Conservation (phyloP, 2,113 vertebrate genomes). For the Sapajus apella region DNA sequence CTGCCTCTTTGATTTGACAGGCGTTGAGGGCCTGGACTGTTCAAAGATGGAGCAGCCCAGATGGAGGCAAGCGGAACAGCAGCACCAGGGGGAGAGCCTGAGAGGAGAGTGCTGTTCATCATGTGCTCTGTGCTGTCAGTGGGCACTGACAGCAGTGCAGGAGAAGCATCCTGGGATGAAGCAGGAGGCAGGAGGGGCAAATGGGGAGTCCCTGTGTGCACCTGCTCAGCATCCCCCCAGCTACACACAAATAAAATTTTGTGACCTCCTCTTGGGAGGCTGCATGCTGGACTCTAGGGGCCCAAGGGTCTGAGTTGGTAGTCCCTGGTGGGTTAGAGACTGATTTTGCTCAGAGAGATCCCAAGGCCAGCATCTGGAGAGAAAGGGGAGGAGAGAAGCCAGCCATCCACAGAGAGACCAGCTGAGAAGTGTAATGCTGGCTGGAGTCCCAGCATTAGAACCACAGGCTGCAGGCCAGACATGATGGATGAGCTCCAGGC, state of each 20-base stretch:
- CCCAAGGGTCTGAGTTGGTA: not conserved
- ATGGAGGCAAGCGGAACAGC: not conserved
- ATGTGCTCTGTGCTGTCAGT: rapidly evolving
- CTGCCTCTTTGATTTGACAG: not conserved
- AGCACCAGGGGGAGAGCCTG: not conserved
- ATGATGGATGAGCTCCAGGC: rapidly evolving
- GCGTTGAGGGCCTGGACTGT: not conserved
- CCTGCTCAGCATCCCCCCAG: not conserved
- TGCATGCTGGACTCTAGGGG: not conserved
- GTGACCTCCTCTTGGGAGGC: not conserved
- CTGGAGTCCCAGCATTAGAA: not conserved
- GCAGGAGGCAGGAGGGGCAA: not conserved
- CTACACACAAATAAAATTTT: not conserved
- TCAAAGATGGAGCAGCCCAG: not conserved
- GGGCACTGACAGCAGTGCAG: not conserved
- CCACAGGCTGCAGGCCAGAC: not conserved
- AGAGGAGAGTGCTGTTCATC: not conserved
- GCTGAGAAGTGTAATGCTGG: not conserved
- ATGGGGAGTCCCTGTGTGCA: not conserved
- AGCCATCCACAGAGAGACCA: not conserved
- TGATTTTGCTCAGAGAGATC: not conserved
- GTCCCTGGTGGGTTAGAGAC: not conserved
- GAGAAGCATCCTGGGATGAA: not conserved
- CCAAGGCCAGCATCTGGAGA: not conserved
- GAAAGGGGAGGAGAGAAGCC: not conserved